Evolutionary conservation across 2,888 invertebrate genomes (phyloP).

Genomic region (Oegoconia quadripuncta): DNA sequence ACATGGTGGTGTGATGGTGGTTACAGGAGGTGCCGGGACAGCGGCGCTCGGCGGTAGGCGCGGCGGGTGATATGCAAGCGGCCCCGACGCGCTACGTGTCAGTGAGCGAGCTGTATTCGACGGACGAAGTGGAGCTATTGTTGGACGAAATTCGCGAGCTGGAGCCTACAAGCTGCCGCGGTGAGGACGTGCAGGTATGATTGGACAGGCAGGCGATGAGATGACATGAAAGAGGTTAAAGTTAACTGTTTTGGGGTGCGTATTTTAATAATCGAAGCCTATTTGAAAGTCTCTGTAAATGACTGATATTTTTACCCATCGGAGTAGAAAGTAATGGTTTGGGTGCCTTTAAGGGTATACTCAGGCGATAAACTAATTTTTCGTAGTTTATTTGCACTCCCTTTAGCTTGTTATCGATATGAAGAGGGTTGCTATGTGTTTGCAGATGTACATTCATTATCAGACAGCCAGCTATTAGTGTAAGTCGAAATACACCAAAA

Average conservation of each 20-base stretch:
- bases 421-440: no score
- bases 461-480: no score
- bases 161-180: conserved; percentile 75
- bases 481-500: no score
- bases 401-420: no score
- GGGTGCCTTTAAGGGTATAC: no score
- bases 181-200: conserved; percentile 71
- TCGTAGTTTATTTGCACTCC: no score
- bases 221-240: no score
- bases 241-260: neutral
- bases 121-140: conserved; percentile 78
- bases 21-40: conserved; percentile 49
- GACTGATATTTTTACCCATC: no score
- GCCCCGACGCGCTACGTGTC: conserved; percentile 77
- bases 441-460: no score
- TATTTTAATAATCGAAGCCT: neutral
- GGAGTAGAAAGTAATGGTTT: no score
- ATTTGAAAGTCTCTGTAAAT: neutral
- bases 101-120: conserved; percentile 75
- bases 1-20: neutral
- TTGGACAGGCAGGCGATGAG: no score
- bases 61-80: conserved; percentile 71
- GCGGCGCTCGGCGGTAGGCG: conserved; percentile 46
- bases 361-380: no score
- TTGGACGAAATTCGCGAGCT: conserved; percentile 76